Evolutionary conservation across 2,113 vertebrate genomes (phyloP).

Genomic region (Malurus melanocephalus): DNA sequence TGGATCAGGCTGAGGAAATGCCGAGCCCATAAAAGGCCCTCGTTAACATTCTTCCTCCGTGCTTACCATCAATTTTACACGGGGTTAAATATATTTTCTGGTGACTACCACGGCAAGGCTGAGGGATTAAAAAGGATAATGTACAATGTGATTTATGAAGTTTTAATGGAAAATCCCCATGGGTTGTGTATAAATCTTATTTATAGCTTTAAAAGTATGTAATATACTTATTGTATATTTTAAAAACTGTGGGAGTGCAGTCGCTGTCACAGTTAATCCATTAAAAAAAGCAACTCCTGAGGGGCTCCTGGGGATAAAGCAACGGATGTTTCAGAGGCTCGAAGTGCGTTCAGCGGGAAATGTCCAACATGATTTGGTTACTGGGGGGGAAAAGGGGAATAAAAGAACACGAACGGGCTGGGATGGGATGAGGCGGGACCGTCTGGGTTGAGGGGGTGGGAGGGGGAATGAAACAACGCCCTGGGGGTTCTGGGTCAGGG

Average conservation of each 20-base stretch:
- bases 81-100: slow-evolving; percentile 65
- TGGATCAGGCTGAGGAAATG: neutral
- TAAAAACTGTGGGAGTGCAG: slow-evolving; percentile 64
- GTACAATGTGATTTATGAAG: slow-evolving; percentile 72
- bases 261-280: slow-evolving; percentile 70
- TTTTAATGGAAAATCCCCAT: slow-evolving; percentile 77
- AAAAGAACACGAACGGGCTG: neutral
- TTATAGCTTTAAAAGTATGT: slow-evolving; percentile 72
- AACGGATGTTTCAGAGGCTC: slow-evolving; percentile 31
- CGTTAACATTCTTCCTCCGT: slow-evolving; percentile 34
- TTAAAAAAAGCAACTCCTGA: slow-evolving; percentile 58
- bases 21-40: slow-evolving; percentile 30
- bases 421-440: fast-evolving
- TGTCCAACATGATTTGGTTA: slow-evolving; percentile 20
- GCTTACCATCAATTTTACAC: slow-evolving; percentile 50
- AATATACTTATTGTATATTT: slow-evolving; percentile 73
- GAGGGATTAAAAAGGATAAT: slow-evolving; percentile 70
- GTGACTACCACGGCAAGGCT: slow-evolving; percentile 51
- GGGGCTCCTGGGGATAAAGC: slow-evolving; percentile 39
- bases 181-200: slow-evolving; percentile 76
- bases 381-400: neutral
- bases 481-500: no score
- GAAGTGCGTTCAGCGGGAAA: neutral
- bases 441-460: neutral
- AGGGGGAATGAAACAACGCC: neutral